phyloP scores from a whole-genome alignment of 2,797 vertebrate species.

The Borostomias antarcticus region DNA sequence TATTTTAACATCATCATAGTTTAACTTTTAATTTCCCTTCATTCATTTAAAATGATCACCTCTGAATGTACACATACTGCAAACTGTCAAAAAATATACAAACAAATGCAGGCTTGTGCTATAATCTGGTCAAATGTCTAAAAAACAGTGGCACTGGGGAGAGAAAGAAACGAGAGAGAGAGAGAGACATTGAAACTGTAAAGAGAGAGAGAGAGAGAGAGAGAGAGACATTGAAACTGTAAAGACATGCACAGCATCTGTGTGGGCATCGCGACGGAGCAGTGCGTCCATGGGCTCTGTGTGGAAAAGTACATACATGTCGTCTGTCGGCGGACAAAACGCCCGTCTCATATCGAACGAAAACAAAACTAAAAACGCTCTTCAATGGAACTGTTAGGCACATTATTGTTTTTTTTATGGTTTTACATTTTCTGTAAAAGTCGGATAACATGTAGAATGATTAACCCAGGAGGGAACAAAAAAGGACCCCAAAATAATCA shows the following conservation, averaged over 20 bases:
- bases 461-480: slow-evolving; percentile 60
- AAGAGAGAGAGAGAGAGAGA: slow-evolving; percentile 37
- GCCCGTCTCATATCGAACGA: slow-evolving; percentile 68
- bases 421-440: slow-evolving; percentile 80
- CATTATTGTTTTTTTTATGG: slow-evolving; percentile 80
- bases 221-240: slow-evolving; percentile 73
- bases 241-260: slow-evolving; percentile 82
- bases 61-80: slow-evolving; percentile 86
- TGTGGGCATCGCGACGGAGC: slow-evolving; percentile 67
- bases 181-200: slow-evolving; percentile 35
- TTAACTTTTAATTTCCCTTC: slow-evolving; percentile 78
- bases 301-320: slow-evolving; percentile 72
- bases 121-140: slow-evolving; percentile 84
- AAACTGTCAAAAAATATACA: slow-evolving; percentile 87
- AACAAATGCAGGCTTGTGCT: slow-evolving; percentile 87
- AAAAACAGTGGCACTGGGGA: slow-evolving; percentile 82
- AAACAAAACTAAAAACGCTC: slow-evolving; percentile 58
- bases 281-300: slow-evolving; percentile 69
- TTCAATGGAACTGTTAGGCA: slow-evolving; percentile 84
- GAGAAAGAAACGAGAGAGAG: too few relatives aligned
- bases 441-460: slow-evolving; percentile 74
- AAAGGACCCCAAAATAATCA: slow-evolving; percentile 11
- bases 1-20: slow-evolving; percentile 77
- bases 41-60: slow-evolving; percentile 83
- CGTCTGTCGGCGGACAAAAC: slow-evolving; percentile 70